Conservation (phyloP, 2,113 vertebrate genomes). For the Notarius lentiginosus region DNA sequence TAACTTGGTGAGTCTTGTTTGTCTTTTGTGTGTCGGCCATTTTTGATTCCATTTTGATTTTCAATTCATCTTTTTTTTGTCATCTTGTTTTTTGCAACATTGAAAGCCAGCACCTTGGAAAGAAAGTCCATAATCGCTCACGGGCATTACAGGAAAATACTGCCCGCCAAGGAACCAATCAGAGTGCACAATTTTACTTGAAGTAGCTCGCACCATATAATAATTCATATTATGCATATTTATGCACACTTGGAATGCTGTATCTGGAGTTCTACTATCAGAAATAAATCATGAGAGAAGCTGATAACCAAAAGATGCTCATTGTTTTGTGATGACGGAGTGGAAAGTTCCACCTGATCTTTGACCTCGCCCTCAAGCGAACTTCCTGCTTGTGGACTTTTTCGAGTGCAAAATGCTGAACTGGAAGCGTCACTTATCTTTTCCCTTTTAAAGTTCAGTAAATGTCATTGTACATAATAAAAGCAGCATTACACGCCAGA, state of each 20-base stretch:
- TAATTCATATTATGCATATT: neutral
- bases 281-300: neutral
- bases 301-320: neutral
- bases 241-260: neutral
- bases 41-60: too few species aligned
- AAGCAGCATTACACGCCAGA: conserved; percentile 62
- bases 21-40: too few species aligned
- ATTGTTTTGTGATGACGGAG: neutral
- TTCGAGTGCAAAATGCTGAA: conserved; percentile 60
- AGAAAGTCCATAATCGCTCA: too few species aligned
- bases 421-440: conserved; percentile 69
- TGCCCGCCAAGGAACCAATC: too few species aligned
- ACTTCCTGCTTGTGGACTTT: conserved; percentile 58
- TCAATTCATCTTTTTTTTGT: too few species aligned
- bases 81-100: too few species aligned
- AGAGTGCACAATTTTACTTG: too few species aligned
- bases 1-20: too few species aligned
- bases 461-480: conserved; percentile 78
- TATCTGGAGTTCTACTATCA: neutral
- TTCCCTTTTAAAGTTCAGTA: conserved; percentile 76
- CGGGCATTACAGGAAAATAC: too few species aligned
- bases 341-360: conserved; percentile 19
- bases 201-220: too few species aligned
- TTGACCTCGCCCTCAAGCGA: conserved; percentile 36
- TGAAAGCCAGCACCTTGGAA: too few species aligned